Percentiles rank a stretch among this genome's conserved stretches.
Conservation (phyloP, 2,888 invertebrate species). For the Poecilobothrus nobilitatus region DNA sequence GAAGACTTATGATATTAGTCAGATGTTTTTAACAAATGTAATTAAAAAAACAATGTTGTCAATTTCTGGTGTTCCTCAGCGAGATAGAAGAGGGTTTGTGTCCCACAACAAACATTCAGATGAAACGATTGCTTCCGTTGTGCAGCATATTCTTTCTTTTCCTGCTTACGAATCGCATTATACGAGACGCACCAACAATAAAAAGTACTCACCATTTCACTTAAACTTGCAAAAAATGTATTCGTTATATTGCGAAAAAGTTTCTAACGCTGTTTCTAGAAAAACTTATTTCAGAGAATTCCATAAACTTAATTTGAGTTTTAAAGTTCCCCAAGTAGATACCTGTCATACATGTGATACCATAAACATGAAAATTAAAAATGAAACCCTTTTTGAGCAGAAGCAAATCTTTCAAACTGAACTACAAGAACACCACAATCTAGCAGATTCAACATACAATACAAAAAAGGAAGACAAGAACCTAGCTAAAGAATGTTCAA, state of each 20-base stretch:
- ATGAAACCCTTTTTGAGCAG: not conserved
- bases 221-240: conserved; percentile 8
- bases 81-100: not conserved
- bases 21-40: conserved; percentile 3
- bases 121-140: not conserved
- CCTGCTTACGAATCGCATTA: not conserved
- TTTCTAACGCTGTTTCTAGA: not conserved
- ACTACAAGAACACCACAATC: not conserved
- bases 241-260: too few species aligned
- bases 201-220: conserved; percentile 4
- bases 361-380: not conserved
- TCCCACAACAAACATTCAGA: not conserved
- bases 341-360: not conserved
- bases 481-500: not conserved
- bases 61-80: not conserved
- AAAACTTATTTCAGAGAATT: not conserved
- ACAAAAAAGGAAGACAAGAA: not conserved
- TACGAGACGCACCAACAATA: not conserved
- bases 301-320: not conserved
- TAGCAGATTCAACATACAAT: not conserved
- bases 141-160: conserved; percentile 7
- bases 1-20: not conserved
- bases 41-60: not conserved
- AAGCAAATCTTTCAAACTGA: not conserved
- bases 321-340: not conserved